phyloP scores from a whole-genome alignment of 2,888 invertebrate species.

The Cephus pygmeus region DNA sequence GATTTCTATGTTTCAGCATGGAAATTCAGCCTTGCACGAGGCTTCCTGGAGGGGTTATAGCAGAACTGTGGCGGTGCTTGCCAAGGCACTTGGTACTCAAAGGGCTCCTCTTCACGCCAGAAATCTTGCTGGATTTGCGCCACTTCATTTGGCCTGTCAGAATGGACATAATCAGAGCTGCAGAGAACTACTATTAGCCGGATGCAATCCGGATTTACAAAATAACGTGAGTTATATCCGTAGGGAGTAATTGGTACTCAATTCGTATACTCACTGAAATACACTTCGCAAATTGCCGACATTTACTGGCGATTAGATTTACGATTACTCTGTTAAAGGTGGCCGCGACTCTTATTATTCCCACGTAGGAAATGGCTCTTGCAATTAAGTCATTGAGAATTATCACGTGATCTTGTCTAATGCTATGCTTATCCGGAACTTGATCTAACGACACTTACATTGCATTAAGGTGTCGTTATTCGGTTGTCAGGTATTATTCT shows the following conservation, averaged over 20 bases:
- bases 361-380: neutral
- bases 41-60: constrained; percentile 96
- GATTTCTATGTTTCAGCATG: constrained; percentile 74
- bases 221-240: constrained; percentile 78
- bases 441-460: neutral
- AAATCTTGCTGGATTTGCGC: constrained; percentile 90
- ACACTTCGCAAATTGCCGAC: neutral
- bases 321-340: neutral
- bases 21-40: constrained; percentile 94
- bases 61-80: constrained; percentile 81
- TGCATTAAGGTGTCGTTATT: neutral
- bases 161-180: constrained; percentile 97
- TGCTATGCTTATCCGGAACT: neutral
- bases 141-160: constrained; percentile 95
- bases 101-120: constrained; percentile 74
- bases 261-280: neutral
- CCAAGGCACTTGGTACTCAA: constrained; percentile 74
- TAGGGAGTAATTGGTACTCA: neutral
- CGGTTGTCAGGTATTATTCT: neutral
- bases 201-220: constrained; percentile 87
- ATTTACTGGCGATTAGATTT: neutral
- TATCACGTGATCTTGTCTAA: neutral
- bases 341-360: neutral
- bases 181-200: constrained; percentile 86
- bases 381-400: neutral